Conservation (phyloP, 2,113 vertebrate genomes). For the Salvelinus sp. region DNA sequence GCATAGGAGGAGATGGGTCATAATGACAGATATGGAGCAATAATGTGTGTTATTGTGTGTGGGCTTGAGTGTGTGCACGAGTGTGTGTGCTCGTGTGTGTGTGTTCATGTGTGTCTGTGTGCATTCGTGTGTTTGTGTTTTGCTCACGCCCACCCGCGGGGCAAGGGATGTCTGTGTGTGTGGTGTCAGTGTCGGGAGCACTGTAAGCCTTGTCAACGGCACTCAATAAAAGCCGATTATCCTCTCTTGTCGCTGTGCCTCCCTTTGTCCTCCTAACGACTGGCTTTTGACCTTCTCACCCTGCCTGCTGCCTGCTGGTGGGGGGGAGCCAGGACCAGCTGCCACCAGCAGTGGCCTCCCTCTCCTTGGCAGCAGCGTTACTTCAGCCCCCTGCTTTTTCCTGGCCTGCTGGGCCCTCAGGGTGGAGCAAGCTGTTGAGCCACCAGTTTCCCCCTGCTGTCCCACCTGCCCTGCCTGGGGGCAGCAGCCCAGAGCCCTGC, state of each 20-base stretch:
- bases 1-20: not conserved
- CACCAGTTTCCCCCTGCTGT: conserved; percentile 55
- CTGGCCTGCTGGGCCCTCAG: conserved; percentile 51
- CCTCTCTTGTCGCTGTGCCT: conserved; percentile 50
- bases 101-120: conserved; percentile 4
- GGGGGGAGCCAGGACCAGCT: conserved; percentile 52
- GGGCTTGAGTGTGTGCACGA: not conserved
- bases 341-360: conserved; percentile 56
- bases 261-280: conserved; percentile 63
- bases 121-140: not conserved
- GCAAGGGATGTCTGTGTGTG: not conserved
- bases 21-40: conserved; percentile 7
- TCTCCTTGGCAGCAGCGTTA: conserved; percentile 52
- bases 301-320: conserved; percentile 56
- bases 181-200: conserved; percentile 39
- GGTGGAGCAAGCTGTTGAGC: conserved; percentile 57
- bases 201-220: conserved; percentile 46
- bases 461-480: conserved; percentile 60
- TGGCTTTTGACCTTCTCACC: conserved; percentile 68
- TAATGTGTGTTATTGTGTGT: not conserved
- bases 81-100: not conserved
- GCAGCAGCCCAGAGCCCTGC: conserved; percentile 13
- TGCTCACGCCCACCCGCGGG: not conserved
- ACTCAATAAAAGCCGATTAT: conserved; percentile 68
- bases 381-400: conserved; percentile 41